Base-by-base conservation (phyloP, 2,797 vertebrate species). In the Periparus ater region DNA sequence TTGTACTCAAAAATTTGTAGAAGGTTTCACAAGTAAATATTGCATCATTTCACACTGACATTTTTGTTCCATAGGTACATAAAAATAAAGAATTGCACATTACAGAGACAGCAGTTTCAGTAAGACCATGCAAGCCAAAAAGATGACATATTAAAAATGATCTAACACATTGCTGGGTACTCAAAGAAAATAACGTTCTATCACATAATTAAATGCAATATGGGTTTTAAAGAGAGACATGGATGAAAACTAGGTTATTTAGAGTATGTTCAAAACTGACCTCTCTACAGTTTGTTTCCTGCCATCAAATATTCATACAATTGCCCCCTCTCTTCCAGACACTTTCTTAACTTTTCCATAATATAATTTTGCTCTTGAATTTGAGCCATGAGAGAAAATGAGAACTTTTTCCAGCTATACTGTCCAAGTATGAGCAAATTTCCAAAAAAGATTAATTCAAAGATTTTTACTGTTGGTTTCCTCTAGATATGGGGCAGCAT, bases 71-170 rank as follows among this genome's bases (percentile, higher is more conserved):
- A 68, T 14, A 80, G 72, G 80, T 70, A 66, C 61, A 66, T 94
- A 80, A 95, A 94, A 95, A 95, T 77, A 95, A 91, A 94, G 78
- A 91, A 91, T 23, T 84, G 62, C 81, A 36, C 30, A 44, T 83
- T 77, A 77, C 45, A 95, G 92, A 97, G 34, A 50, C 42, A 74
- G 54, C 80, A 90, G 66, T 73, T 94, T 96, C 81, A 82, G 70
- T 91, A 95, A 96, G 80, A 88, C 58, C 23, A 23, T 38, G 29
- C 61, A 90, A 88, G 77, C 53, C 80, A 91, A 83, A 65, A 91
- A 92, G 80, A 96, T 76, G 89, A 89, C 32, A 85, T 88, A 88
- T 94, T 96, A 84, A 96, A 93, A 93, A 91, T 85, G 89, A 95
- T 96, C 91, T 96, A 88, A 90, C 63, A 50, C 74, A 88, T 71